Base-by-base conservation (phyloP, 2,888 invertebrate species). In the Lasioglossum figueresi region DNA sequence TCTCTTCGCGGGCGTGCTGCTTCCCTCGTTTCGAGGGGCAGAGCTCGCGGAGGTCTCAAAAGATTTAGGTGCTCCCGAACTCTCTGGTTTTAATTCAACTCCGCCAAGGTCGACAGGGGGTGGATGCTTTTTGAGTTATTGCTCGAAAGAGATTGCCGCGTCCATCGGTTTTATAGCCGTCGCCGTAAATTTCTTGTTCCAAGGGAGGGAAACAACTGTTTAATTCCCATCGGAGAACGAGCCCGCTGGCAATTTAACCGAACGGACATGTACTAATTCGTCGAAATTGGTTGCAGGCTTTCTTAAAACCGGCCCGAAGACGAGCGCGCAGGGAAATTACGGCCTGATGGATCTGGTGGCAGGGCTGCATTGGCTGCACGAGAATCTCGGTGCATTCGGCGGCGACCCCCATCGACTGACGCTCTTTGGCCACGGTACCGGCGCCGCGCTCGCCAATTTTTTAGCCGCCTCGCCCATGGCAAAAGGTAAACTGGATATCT, bases 371-470 rank as follows among this genome's bases (percentile, higher is more conserved):
- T 99, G 99, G 99, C 96, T 99, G 81, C 97, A 98, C 92, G 98
- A 99, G 95, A 99, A 99, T 95, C 96, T 99, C 84, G 98, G 97
- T 4, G 98, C 98, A 2, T 99, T 99, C 94, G 99, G 99, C 37
- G 99, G 99, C 31, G 98, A 99, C 96, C 98, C 99, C 8, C 97
- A 98, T 94, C 96, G 98, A 89, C 98, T 99, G 85, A 99, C 99
- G 0, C 96, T 99, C 87, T 97, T 99, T 96, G 99, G 99, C 4
- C 99, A 99, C 95, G 98, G 99, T 45, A 98, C 99, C 45, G 99
- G 99, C 10, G 99, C 99, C 16, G 98, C 99, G 2, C 96, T 99
- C 76, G 99, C 99, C 91, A 99, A 99, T 96, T 98, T 99, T 93
- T 97, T 99, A 83, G 97, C 99, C 90, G 98, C 99, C 56, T 99